These are phyloP conservation scores for Phrynocephalus forsythii DNA, from an alignment of 2,797 vertebrate species.

Conservation along the genomic window DNA sequence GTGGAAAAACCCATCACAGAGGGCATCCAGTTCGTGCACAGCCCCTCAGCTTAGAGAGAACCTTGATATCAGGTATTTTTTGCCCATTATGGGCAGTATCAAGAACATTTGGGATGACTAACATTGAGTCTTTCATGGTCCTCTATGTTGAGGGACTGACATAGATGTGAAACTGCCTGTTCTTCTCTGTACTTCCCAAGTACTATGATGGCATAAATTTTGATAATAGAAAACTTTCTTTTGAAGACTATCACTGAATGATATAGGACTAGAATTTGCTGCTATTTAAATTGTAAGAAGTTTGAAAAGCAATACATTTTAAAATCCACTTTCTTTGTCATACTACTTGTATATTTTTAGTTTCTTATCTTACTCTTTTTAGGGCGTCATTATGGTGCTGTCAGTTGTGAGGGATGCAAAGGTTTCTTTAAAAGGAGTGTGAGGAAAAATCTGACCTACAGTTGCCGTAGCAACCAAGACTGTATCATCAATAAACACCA, in stretches of 20 bases:
- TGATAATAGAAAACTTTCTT: slow-evolving; percentile 32
- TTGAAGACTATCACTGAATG: slow-evolving; percentile 10
- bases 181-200: too few species aligned
- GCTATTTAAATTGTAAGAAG: slow-evolving; percentile 1
- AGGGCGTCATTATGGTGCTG: slow-evolving; percentile 98
- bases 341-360: slow-evolving; percentile 31
- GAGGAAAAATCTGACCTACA: slow-evolving; percentile 96
- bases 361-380: slow-evolving; percentile 27
- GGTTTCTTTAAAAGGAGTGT: slow-evolving; percentile 99
- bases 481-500: slow-evolving; percentile 99
- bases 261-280: slow-evolving; percentile 15
- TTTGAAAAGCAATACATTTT: slow-evolving; percentile 13
- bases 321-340: slow-evolving; percentile 20
- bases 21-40: too few species aligned
- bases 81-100: too few species aligned
- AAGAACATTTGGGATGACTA: too few species aligned
- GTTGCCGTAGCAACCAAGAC: slow-evolving; percentile 97
- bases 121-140: too few species aligned
- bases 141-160: too few species aligned
- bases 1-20: too few species aligned
- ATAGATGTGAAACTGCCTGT: too few species aligned
- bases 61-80: too few species aligned
- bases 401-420: slow-evolving; percentile 99
- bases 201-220: slow-evolving; percentile 7
- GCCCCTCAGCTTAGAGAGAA: too few species aligned